A percentile compares a stretch with the other conserved stretches of the same genome.
phyloP scores from a whole-genome alignment of 2,113 vertebrate species.

The Petromus typicus region DNA sequence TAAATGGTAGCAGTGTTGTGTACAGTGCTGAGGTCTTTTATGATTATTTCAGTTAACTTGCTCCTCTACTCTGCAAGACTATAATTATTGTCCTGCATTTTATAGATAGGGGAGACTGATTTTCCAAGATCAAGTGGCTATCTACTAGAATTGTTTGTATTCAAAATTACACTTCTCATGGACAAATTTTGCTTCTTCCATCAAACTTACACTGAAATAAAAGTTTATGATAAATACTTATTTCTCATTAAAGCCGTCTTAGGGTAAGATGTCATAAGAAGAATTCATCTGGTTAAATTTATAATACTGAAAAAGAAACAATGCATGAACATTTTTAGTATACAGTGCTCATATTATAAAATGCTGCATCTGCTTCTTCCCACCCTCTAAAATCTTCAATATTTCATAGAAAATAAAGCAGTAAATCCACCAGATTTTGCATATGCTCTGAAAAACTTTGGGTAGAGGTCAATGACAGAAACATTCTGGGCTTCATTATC shows the following conservation, averaged over 20 bases:
- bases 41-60: background rate
- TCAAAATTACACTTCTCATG: background rate
- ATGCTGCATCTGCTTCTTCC: background rate
- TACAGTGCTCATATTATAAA: background rate
- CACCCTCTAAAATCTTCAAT: background rate
- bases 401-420: slow-evolving; percentile 22
- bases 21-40: background rate
- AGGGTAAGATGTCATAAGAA: background rate
- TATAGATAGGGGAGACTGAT: background rate
- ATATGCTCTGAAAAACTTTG: background rate
- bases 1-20: background rate
- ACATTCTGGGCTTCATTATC: background rate
- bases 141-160: background rate
- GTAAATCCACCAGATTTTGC: background rate
- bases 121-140: background rate
- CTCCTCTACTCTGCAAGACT: background rate
- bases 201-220: slow-evolving; percentile 17
- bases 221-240: background rate
- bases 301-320: background rate
- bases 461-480: background rate
- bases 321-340: background rate
- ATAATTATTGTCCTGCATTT: background rate
- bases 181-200: background rate
- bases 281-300: background rate
- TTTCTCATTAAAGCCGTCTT: background rate